Conservation (phyloP, 2,113 vertebrate genomes). For the Caloenas nicobarica region DNA sequence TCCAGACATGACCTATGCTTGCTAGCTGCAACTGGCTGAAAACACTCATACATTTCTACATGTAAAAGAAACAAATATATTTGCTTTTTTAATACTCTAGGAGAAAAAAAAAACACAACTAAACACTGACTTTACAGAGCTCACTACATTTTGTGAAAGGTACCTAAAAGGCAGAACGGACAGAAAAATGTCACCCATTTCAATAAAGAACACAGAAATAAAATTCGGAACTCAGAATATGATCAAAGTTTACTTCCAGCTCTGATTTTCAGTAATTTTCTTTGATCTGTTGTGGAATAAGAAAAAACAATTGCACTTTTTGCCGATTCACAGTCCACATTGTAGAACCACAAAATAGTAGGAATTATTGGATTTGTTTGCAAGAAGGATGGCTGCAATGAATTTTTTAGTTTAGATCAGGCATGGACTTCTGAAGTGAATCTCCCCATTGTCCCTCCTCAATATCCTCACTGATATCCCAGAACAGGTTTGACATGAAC, state of each 20-base stretch:
- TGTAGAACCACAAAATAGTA: background rate
- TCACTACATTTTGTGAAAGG: background rate
- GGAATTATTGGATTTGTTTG: background rate
- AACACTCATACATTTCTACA: background rate
- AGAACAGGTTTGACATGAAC: background rate
- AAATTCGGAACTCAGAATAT: background rate
- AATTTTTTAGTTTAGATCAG: background rate
- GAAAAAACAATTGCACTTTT: background rate
- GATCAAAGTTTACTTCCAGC: background rate
- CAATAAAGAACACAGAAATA: background rate
- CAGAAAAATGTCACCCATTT: background rate
- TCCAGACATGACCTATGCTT: background rate
- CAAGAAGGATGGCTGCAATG: background rate
- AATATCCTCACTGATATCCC: background rate
- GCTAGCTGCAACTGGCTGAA: background rate
- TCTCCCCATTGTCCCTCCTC: background rate
- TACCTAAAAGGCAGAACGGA: background rate
- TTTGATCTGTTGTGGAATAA: background rate
- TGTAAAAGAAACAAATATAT: background rate
- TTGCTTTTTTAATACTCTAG: background rate
- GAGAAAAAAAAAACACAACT: too few species aligned
- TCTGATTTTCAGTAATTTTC: background rate
- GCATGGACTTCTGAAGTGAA: background rate
- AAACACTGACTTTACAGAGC: background rate
- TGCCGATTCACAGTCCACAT: background rate